Evolutionary conservation across 2,888 invertebrate genomes (phyloP), one percentile per base, ranked within the genome.

Genomic region (Galerucella nymphaeae): DNA sequence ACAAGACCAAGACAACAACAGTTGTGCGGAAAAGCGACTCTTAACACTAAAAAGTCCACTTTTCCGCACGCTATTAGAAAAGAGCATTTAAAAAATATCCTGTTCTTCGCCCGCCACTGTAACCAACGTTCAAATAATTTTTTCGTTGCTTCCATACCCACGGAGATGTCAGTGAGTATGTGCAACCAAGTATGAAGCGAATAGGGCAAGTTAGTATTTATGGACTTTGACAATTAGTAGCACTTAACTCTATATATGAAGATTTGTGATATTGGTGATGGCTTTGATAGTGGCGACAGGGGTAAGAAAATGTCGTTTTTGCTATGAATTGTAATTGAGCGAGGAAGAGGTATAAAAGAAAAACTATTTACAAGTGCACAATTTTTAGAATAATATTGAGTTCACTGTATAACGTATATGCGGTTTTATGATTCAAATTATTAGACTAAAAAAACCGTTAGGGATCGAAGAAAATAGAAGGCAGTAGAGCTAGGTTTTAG

Each of bases 161-260:
- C 72, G 53, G 69, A 76, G 72, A 72, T 59, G 70, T 74, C 62
- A 64, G 42, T 66, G 53, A 18, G 41, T 71, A 75, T 73, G 79
- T 70, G 74, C 76, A 74, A 41, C 74, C 68, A 74, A 45, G 77
- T 77, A 76, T 76, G 76, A 80, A 80, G 74, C 77, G 75, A 75
- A 79, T 78, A 79, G 78, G 77, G 78, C 70, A 53, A 59, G 50
- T 38, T 59, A 61, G 59, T 50, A 59, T 30, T 72, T 68, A 65
- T 65, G 63, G 38, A 59, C 64, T 65, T 61, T 53, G 61, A 78
- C 76, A 80, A 80, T 80, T 80, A 80, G 71, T 75, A 79, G 75
- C 81, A 80, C 80, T 81, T 81, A 80, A 80, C 79, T 80, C 80
- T 78, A 72, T 78, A 72, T 77, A 72, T 68, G 48, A 72, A 73